Conservation (phyloP, 2,113 vertebrate species). For the Sphyrna mokarran region DNA sequence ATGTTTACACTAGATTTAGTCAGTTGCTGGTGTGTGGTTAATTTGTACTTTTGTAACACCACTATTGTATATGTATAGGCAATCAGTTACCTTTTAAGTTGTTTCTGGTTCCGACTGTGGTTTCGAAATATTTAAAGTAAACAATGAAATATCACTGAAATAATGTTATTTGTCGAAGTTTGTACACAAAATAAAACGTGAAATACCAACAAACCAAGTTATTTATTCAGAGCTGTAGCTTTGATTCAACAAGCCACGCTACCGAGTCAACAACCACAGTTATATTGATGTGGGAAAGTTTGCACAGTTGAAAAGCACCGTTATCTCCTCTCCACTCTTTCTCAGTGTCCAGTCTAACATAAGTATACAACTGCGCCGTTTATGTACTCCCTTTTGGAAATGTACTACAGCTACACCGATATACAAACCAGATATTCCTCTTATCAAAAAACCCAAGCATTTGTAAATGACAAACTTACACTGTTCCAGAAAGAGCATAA, state of each 20-base stretch:
- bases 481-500: background rate
- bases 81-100: background rate
- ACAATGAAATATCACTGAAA: background rate
- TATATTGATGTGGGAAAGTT: background rate
- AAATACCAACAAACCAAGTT: background rate
- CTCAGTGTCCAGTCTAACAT: background rate
- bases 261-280: background rate
- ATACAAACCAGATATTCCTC: background rate
- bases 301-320: background rate
- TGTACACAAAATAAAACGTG: background rate
- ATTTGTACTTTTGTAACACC: background rate
- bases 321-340: background rate
- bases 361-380: background rate
- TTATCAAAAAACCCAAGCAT: background rate
- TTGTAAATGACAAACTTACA: background rate
- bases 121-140: background rate
- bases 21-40: background rate
- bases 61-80: background rate
- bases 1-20: background rate
- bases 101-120: background rate
- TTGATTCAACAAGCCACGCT: background rate
- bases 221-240: background rate
- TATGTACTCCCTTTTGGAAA: background rate
- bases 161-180: background rate
- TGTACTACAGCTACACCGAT: background rate